A percentile compares a stretch with the other conserved stretches of the same genome.
These are phyloP conservation scores for Orthonevra nobilis DNA, from an alignment of 2,888 invertebrate genomes.

Conservation along the genomic window DNA sequence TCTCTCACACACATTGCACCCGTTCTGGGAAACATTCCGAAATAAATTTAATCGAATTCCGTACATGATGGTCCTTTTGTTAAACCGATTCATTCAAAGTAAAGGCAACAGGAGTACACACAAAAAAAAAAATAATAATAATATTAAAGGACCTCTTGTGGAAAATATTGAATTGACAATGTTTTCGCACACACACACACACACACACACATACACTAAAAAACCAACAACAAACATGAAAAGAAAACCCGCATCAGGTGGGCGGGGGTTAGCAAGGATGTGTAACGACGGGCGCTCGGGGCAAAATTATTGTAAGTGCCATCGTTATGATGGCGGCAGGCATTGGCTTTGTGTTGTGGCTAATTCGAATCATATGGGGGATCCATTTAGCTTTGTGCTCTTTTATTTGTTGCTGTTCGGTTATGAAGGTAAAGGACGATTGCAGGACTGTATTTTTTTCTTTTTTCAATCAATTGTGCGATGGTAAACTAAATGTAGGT, in stretches of 20 bases:
- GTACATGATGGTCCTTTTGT: constrained; percentile 68
- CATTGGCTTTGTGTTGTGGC: constrained; percentile 44
- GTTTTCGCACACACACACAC: constrained; percentile 32
- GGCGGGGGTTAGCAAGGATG: not conserved
- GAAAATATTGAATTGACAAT: constrained; percentile 67
- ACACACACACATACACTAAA: too few species aligned
- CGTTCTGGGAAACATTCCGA: constrained; percentile 61
- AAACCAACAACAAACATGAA: constrained; percentile 20
- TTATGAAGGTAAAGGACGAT: constrained; percentile 11
- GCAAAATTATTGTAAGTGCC: constrained; percentile 57
- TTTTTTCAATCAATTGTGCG: constrained; percentile 34
- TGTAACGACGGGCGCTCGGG: constrained; percentile 38
- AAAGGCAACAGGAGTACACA: too few species aligned
- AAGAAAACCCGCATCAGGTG: constrained; percentile 3
- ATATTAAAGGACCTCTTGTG: constrained; percentile 61
- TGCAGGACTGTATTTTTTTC: not conserved
- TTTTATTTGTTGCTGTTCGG: constrained; percentile 12
- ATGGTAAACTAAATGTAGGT: not conserved
- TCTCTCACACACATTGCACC: not conserved
- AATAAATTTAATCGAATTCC: constrained; percentile 71
- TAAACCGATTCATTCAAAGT: constrained; percentile 45
- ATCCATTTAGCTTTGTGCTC: constrained; percentile 46
- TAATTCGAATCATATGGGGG: constrained; percentile 51
- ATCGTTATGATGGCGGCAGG: constrained; percentile 35
- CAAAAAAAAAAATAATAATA: constrained; percentile 25